A percentile compares a stretch with the other conserved stretches of the same genome.
Evolutionary conservation across 2,888 invertebrate genomes (phyloP).

Genomic region (Homarus gammarus): DNA sequence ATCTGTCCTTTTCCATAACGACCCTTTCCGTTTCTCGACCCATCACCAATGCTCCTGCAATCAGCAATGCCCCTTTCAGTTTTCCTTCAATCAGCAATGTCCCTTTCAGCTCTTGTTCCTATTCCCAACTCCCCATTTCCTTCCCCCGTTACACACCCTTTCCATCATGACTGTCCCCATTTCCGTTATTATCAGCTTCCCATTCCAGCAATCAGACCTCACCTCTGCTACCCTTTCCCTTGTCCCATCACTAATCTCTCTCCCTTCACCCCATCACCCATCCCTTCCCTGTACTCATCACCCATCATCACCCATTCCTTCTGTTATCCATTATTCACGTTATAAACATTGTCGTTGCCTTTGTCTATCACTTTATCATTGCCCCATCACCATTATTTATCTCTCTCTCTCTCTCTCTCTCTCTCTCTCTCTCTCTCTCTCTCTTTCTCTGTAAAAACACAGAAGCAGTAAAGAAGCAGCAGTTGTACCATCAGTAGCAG

Average conservation of each 20-base stretch:
- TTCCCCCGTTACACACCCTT: too few relatives aligned
- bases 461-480: too few relatives aligned
- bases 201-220: too few relatives aligned
- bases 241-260: background rate
- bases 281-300: background rate
- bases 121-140: background rate
- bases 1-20: too few relatives aligned
- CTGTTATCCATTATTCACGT: background rate
- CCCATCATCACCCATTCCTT: background rate
- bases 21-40: too few relatives aligned
- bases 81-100: background rate
- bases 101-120: background rate
- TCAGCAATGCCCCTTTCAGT: too few relatives aligned
- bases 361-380: background rate
- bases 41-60: too few relatives aligned
- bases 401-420: background rate
- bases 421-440: background rate
- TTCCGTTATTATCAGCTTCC: too few relatives aligned
- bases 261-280: background rate
- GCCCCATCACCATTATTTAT: conserved; percentile 12
- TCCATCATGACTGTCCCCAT: too few relatives aligned
- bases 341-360: background rate
- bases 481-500: too few relatives aligned
- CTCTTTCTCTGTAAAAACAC: background rate
- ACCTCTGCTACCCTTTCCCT: too few relatives aligned